phyloP scores from a whole-genome alignment of 2,888 invertebrate species.

The Limnephilus marmoratus region DNA sequence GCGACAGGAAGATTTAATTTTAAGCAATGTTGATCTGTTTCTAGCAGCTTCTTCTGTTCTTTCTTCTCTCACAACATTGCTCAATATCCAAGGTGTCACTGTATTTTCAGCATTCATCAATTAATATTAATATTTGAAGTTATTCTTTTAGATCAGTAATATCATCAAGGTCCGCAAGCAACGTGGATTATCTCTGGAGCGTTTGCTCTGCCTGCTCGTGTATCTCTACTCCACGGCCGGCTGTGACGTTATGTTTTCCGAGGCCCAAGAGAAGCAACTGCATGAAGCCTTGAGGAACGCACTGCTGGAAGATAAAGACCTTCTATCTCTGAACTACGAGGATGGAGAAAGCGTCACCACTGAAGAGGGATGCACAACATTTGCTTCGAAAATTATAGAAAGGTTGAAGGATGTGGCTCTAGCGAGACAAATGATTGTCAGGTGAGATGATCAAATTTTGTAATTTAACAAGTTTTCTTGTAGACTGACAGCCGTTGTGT shows the following conservation, averaged over 20 bases:
- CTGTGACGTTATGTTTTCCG: constrained; percentile 76
- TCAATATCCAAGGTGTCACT: too few species aligned
- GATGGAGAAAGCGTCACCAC: constrained; percentile 68
- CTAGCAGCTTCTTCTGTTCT: too few species aligned
- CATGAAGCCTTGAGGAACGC: constrained; percentile 76
- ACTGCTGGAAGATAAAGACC: constrained; percentile 78
- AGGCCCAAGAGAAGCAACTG: constrained; percentile 75
- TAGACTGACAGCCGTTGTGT: too few species aligned
- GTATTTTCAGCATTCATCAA: neutral
- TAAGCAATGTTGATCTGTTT: too few species aligned
- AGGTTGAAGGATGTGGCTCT: constrained; percentile 72
- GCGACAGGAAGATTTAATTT: too few species aligned
- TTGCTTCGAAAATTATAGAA: constrained; percentile 70
- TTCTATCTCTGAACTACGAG: constrained; percentile 67
- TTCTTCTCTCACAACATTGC: too few species aligned
- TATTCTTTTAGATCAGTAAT: constrained; percentile 74
- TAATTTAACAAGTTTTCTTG: neutral
- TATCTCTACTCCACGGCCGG: constrained; percentile 81
- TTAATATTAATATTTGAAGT: neutral
- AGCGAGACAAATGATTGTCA: constrained; percentile 72
- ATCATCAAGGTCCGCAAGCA: constrained; percentile 78
- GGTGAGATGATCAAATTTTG: constrained; percentile 68
- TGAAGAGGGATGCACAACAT: constrained; percentile 70
- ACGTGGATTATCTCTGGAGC: constrained; percentile 76
- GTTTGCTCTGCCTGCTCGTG: constrained; percentile 78